phyloP scores from a whole-genome alignment of 2,797 vertebrate genomes.

The Menidia menidia region DNA sequence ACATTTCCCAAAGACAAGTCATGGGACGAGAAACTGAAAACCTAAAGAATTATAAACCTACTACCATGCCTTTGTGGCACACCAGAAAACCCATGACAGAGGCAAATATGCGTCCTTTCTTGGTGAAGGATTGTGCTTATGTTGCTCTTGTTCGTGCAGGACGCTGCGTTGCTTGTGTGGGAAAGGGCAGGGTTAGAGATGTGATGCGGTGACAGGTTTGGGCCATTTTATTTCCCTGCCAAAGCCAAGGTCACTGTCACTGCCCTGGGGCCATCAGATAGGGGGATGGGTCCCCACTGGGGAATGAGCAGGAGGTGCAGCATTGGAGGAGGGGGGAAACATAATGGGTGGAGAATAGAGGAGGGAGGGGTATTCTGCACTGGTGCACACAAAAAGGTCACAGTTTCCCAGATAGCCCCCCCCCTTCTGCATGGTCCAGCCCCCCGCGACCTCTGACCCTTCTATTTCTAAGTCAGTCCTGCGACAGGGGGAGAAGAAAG shows the following conservation, averaged over 20 bases:
- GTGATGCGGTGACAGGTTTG: constrained; percentile 60
- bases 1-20: neutral
- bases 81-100: constrained; percentile 60
- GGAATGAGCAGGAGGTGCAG: constrained; percentile 73
- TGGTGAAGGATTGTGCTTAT: constrained; percentile 56
- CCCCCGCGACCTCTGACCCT: constrained; percentile 87
- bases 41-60: constrained; percentile 19
- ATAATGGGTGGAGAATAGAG: constrained; percentile 65
- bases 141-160: constrained; percentile 47
- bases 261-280: constrained; percentile 81
- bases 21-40: neutral
- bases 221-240: constrained; percentile 77
- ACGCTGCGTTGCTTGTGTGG: constrained; percentile 56
- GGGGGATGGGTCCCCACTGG: constrained; percentile 76
- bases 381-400: constrained; percentile 89
- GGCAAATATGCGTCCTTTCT: constrained; percentile 62
- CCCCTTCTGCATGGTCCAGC: constrained; percentile 77
- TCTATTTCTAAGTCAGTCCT: constrained; percentile 82
- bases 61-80: constrained; percentile 29
- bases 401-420: constrained; percentile 80
- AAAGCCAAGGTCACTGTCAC: constrained; percentile 88
- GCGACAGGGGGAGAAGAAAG: constrained; percentile 76
- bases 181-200: constrained; percentile 34
- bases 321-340: constrained; percentile 66
- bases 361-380: constrained; percentile 90